Conservation (phyloP, 2,888 invertebrate genomes). For the Atrina japonica region DNA sequence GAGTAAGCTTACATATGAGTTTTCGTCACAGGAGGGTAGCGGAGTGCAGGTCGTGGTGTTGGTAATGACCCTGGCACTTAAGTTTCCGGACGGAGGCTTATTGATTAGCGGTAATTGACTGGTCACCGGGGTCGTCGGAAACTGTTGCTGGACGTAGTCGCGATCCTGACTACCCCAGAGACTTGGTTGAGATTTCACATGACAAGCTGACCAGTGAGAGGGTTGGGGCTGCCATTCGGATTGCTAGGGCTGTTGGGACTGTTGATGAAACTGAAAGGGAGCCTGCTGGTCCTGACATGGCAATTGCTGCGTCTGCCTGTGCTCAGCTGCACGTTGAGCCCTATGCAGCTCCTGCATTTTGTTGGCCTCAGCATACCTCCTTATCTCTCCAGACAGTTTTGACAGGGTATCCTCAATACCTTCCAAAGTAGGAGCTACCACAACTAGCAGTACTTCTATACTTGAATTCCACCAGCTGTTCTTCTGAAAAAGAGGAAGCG, state of each 20-base stretch:
- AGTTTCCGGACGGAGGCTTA: neutral
- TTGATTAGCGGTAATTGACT: slow-evolving; percentile 13
- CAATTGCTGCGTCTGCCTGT: slow-evolving; percentile 23
- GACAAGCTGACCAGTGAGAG: slow-evolving; percentile 26
- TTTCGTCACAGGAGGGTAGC: slow-evolving; percentile 4
- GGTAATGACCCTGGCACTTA: neutral
- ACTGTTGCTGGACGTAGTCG: slow-evolving; percentile 30
- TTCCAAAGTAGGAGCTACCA: slow-evolving; percentile 25
- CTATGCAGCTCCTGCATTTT: slow-evolving; percentile 34
- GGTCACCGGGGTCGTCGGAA: slow-evolving; percentile 25
- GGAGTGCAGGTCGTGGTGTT: slow-evolving; percentile 4
- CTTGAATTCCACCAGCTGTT: no score
- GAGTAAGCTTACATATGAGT: neutral
- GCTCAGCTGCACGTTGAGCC: slow-evolving; percentile 33
- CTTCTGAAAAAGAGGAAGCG: no score
- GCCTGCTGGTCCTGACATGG: slow-evolving; percentile 23
- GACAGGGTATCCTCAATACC: slow-evolving; percentile 30
- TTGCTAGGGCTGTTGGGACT: slow-evolving; percentile 17
- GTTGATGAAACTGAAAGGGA: slow-evolving; percentile 1
- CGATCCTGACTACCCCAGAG: slow-evolving; percentile 37
- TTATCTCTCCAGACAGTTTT: slow-evolving; percentile 29
- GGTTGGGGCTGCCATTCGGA: slow-evolving; percentile 32
- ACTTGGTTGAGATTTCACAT: slow-evolving; percentile 27
- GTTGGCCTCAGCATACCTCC: slow-evolving; percentile 33
- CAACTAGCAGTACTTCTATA: slow-evolving; percentile 11